Conservation (phyloP, 2,797 vertebrate species). For the Antrozous pallidus region DNA sequence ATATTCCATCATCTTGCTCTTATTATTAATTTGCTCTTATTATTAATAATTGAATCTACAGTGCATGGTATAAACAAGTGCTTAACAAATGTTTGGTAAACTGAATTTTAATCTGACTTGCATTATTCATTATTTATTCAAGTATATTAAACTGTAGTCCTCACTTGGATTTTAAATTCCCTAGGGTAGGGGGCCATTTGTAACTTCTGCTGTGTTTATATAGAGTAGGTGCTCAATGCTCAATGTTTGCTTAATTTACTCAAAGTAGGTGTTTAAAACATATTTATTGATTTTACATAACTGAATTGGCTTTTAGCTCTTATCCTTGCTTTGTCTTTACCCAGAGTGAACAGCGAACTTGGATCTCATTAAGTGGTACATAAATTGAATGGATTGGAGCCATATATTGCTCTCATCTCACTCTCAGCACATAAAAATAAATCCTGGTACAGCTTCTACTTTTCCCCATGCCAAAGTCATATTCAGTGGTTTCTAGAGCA, state of each 20-base stretch:
- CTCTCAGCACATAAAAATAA: neutral
- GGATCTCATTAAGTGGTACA: neutral
- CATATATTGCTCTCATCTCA: neutral
- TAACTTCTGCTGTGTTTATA: conserved; percentile 6
- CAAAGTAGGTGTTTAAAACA: conserved; percentile 21
- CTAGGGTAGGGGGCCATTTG: neutral
- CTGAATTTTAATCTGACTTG: conserved; percentile 18
- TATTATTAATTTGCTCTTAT: neutral
- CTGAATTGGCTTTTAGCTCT: conserved; percentile 36
- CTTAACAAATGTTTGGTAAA: neutral
- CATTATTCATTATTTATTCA: conserved; percentile 2
- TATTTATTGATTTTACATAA: conserved; percentile 28
- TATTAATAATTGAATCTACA: neutral
- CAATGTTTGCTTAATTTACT: neutral
- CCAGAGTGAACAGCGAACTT: neutral
- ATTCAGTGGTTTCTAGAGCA: conserved; percentile 29
- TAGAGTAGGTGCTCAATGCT: neutral
- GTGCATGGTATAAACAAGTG: neutral
- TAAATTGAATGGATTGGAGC: neutral
- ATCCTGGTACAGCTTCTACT: neutral
- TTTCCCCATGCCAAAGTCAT: neutral
- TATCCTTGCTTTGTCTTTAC: neutral
- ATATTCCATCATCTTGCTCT: neutral
- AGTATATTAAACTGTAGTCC: neutral
- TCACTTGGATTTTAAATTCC: conserved; percentile 13